These are phyloP conservation scores for Exocentrus adspersus DNA, from an alignment of 2,888 invertebrate genomes.

Conservation along the genomic window DNA sequence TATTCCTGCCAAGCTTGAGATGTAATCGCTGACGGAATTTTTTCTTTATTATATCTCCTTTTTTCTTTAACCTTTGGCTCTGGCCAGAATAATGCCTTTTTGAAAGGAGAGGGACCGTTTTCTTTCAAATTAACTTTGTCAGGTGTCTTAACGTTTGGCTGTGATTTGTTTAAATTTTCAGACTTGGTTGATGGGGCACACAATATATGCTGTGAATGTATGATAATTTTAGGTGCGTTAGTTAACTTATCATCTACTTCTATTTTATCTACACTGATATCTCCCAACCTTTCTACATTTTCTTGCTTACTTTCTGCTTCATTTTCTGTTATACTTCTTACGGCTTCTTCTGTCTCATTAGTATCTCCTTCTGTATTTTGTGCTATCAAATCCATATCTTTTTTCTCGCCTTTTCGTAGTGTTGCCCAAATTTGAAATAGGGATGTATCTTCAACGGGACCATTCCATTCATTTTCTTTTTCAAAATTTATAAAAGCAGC, in stretches of 20 bases:
- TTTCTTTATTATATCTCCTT: neutral
- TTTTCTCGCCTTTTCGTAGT: neutral
- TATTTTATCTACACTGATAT: neutral
- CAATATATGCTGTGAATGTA: no score
- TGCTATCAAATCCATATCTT: neutral
- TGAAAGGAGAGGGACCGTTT: neutral
- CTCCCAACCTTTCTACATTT: neutral
- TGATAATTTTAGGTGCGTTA: no score
- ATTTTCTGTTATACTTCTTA: neutral
- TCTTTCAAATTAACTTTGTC: neutral
- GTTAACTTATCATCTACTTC: no score
- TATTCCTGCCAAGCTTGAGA: neutral
- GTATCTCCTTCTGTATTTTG: neutral
- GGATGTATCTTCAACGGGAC: neutral
- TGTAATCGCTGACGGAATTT: neutral
- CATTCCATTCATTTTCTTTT: neutral
- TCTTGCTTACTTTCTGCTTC: neutral
- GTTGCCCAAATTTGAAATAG: neutral
- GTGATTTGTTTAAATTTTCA: no score
- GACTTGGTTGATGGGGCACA: no score
- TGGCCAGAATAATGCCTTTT: neutral
- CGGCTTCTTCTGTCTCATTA: neutral
- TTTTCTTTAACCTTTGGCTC: neutral
- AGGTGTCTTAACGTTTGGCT: no score
- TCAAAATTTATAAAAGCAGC: neutral